Evolutionary conservation across 2,797 vertebrate genomes (phyloP).

Genomic region (Rhinophrynus dorsalis): DNA sequence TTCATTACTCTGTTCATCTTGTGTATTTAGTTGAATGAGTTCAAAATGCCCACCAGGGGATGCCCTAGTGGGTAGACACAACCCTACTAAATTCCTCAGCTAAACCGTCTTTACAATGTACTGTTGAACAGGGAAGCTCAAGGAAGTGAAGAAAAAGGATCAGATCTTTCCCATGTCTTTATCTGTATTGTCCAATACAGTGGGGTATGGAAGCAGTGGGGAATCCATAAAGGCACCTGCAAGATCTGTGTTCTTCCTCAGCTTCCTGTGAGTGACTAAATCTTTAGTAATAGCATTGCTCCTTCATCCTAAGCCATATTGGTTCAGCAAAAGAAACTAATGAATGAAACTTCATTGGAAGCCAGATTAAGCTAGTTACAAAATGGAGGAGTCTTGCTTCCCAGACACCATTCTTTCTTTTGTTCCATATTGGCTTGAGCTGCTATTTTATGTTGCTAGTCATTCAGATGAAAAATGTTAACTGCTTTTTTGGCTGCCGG

Average conservation of each 20-base stretch:
- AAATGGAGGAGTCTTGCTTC: constrained; percentile 63
- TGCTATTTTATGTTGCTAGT: constrained; percentile 62
- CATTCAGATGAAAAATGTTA: constrained; percentile 66
- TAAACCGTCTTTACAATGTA: constrained; percentile 43
- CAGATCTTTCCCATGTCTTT: constrained; percentile 61
- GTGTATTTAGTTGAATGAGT: constrained; percentile 36
- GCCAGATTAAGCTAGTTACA: constrained; percentile 75
- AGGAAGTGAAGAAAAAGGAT: constrained; percentile 33
- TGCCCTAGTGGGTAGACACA: constrained; percentile 23
- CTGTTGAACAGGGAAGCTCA: constrained; percentile 28
- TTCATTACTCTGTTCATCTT: constrained; percentile 33
- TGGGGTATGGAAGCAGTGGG: constrained; percentile 62
- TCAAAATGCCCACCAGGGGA: constrained; percentile 26
- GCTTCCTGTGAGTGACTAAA: constrained; percentile 71
- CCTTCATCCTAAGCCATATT: constrained; percentile 79
- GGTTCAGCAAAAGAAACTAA: constrained; percentile 81
- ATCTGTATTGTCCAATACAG: constrained; percentile 47
- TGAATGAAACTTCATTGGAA: constrained; percentile 78
- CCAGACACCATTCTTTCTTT: constrained; percentile 73
- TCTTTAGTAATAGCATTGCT: constrained; percentile 68
- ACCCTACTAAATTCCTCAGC: constrained; percentile 12
- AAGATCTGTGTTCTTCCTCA: constrained; percentile 65
- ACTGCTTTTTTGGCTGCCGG: constrained; percentile 75
- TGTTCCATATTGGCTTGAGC: constrained; percentile 67
- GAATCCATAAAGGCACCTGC: constrained; percentile 59